Base-by-base conservation (phyloP, 2,797 vertebrate genomes). In the Crocidura indochinensis region DNA sequence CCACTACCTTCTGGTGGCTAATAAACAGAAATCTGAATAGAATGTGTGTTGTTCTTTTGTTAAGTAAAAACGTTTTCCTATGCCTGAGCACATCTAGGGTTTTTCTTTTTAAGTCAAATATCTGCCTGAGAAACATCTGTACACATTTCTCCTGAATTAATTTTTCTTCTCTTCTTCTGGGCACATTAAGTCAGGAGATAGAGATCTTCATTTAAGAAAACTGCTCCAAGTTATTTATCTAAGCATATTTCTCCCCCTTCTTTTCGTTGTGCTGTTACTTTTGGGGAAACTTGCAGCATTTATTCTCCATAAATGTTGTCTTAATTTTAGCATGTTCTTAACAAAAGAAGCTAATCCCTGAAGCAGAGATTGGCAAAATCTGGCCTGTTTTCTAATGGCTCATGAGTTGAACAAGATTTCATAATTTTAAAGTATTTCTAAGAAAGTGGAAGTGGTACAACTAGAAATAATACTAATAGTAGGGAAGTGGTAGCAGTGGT, bases 401-500 rank as follows among this genome's bases (percentile, higher is more conserved):
- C 10, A 27, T 51, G 53, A 65, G 22, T 53, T 77, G 31, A 78
- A 88, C 71, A 65, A 14, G 17, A 10, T 84, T 79, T 67, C 68
- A 49, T 20, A 84, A 74, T 67, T 88, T 79, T 79, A 47, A 84
- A 65, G 53, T 5, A 14, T 47, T 77, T 31, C 38, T 87, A 29
- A n/a, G 24, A 64, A 31, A 62, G 56, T 60, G 4, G 27, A 19
- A 69, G 67, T 69, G 8, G 29, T 69, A 31, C 29, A 20, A 19
- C 29, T 38, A 60, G 17, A 38, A 38, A 29, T 38, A 69, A 4
- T 38, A 69, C 19, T 31, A 31, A 6, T 71, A 29, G 31, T 44
- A 17, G 20, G 68, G 15, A 31, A 6, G n/a, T 17, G 67, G 12
- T 11, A 29, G 38, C 4, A 71, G 31, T 65, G 65, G 38, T 11